These are phyloP conservation scores for Drosophila grimshawi DNA, from an alignment of 1,140 invertebrate species.

Conservation along the genomic window DNA sequence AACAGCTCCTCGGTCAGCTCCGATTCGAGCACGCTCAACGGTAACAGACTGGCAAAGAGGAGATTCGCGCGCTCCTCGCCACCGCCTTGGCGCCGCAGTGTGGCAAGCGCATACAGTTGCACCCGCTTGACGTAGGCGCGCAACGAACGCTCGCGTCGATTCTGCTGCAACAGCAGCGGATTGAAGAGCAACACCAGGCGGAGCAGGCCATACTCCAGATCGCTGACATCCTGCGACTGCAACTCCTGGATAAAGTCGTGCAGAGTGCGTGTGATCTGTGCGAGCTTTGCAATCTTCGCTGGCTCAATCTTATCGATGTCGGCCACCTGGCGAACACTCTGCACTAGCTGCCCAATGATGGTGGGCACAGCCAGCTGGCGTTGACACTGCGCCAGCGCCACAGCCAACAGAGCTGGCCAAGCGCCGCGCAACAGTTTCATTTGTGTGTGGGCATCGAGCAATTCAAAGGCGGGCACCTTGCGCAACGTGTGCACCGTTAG, in stretches of 20 bases:
- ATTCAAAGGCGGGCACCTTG: constrained; percentile 92
- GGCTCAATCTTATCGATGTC: constrained; percentile 89
- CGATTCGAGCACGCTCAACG: constrained; percentile 91
- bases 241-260: constrained; percentile 92
- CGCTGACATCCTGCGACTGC: constrained; percentile 89
- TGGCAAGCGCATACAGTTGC: constrained; percentile 69
- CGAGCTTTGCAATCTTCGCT: constrained; percentile 90
- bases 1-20: constrained; percentile 95
- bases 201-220: constrained; percentile 94
- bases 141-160: constrained; percentile 64
- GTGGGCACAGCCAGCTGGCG: constrained; percentile 91
- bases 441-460: constrained; percentile 93
- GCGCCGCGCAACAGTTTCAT: constrained; percentile 92
- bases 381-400: constrained; percentile 95
- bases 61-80: constrained; percentile 69
- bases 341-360: constrained; percentile 92
- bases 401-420: constrained; percentile 97
- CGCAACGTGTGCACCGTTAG: constrained; percentile 95
- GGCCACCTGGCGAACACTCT: constrained; percentile 87
- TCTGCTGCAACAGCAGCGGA: constrained; percentile 62
- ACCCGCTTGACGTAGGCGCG: constrained; percentile 73
- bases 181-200: constrained; percentile 93
- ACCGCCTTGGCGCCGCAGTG: constrained; percentile 50
- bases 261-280: constrained; percentile 92
- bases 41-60: constrained; percentile 89